phyloP scores from a whole-genome alignment of 92 coral and sea anemone genomes.

The Siderastrea siderea region DNA sequence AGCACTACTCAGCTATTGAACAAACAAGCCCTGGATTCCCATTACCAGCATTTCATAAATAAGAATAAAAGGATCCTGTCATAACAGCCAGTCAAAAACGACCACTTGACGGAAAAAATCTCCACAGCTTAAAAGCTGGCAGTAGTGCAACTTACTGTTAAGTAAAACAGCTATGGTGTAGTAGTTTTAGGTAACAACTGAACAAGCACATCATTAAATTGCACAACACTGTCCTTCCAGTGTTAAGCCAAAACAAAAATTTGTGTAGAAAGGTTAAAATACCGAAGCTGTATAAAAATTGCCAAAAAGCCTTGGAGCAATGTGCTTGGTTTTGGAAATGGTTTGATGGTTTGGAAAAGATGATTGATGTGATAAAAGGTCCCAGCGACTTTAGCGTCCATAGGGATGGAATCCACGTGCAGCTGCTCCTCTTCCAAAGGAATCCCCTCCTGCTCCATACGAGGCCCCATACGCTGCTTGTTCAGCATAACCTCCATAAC shows the following conservation, averaged over 20 bases:
- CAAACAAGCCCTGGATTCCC: too few species aligned
- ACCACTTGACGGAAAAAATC: too few species aligned
- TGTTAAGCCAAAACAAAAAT: not conserved
- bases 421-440: constrained; percentile 35
- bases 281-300: not conserved
- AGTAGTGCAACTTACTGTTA: too few species aligned
- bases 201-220: too few species aligned
- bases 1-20: too few species aligned
- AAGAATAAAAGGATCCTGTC: too few species aligned
- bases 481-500: constrained; percentile 51
- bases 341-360: not conserved
- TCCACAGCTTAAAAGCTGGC: too few species aligned
- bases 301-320: not conserved
- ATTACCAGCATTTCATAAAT: too few species aligned
- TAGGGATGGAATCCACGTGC: constrained; percentile 53
- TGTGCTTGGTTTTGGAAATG: not conserved
- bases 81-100: too few species aligned
- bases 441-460: constrained; percentile 28
- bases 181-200: too few species aligned
- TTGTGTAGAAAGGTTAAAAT: not conserved
- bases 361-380: not conserved
- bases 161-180: too few species aligned
- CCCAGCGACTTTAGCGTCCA: constrained; percentile 15
- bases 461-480: constrained; percentile 47
- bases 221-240: not conserved